Base-by-base conservation (phyloP, 2,797 vertebrate species). In the Anguilla obscura region DNA sequence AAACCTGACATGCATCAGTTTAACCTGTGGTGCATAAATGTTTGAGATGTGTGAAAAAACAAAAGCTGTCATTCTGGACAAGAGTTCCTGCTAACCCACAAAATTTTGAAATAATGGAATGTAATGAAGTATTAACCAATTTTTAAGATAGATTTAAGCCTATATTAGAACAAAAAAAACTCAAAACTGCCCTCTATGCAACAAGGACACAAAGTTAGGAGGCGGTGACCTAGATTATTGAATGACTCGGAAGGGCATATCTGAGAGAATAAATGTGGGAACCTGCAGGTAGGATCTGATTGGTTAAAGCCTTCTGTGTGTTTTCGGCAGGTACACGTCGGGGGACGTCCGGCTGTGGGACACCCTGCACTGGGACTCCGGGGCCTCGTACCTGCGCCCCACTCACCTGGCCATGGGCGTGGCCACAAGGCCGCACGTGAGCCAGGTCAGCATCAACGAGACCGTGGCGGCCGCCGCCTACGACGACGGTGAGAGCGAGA, bases 271-370 rank as follows among this genome's bases (percentile, higher is more conserved):
- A 3, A 3, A 76, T 16, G 71, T 33, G 30, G 12, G 14, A 36
- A 36, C 71, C 71, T 76, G 66, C 10, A 12, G 30, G 71, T 36
- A 36, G 33, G 33, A 18, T 79, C 33, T 79, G n/a, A 40, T 24
- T 48, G 33, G 18, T 7, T 52, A 33, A 84, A 63, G 1, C 36
- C 12, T 8, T n/a, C 71, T 27, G 50, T 6, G 40, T 6, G 40
- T 10, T 2, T 66, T 76, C 71, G 3, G 5, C 94, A 99, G 98
- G 90, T 99, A 99, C 88, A 98, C 96, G 0, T 99, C 98, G 0
- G 98, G 98, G 83, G 98, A 98, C 4, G 97, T 99, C 91, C 93
- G 98, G 89, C 93, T 99, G 92, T 99, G 98, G 98, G 97, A 99
- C 91, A 98, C 97, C 0, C 94, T 97, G 92, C 96, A 97, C 94